phyloP scores from a whole-genome alignment of 2,888 invertebrate species.

The Thalpophila matura region DNA sequence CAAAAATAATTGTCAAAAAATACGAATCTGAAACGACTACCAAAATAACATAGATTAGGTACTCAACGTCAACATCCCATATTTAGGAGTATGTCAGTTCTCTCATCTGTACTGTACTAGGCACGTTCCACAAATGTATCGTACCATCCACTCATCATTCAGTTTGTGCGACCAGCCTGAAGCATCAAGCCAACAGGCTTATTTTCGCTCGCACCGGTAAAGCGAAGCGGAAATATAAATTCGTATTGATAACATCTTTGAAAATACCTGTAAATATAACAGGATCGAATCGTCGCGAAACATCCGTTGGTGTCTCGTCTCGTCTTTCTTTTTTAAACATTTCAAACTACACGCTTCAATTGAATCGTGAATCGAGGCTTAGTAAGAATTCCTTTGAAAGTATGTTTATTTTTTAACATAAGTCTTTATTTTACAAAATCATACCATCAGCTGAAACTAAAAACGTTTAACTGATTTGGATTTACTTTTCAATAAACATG shows the following conservation, averaged over 20 bases:
- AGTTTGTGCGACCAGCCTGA: slow-evolving; percentile 77
- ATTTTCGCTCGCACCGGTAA: slow-evolving; percentile 57
- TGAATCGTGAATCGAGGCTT: slow-evolving; percentile 26
- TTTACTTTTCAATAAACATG: slow-evolving; percentile 14
- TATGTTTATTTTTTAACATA: not conserved
- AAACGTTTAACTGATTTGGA: not conserved
- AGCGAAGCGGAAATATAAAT: slow-evolving; percentile 66
- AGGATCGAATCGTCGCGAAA: slow-evolving; percentile 41
- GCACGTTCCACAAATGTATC: slow-evolving; percentile 22
- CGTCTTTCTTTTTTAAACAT: slow-evolving; percentile 25
- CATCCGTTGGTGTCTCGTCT: slow-evolving; percentile 18
- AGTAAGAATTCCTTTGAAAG: not conserved
- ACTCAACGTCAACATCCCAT: not conserved
- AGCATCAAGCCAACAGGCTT: slow-evolving; percentile 60
- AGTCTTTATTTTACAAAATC: not conserved
- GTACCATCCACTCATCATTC: slow-evolving; percentile 66
- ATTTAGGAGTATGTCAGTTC: not conserved
- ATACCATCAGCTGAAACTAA: not conserved
- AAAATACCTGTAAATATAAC: slow-evolving; percentile 56
- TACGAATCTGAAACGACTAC: too few relatives aligned
- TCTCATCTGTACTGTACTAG: too few relatives aligned
- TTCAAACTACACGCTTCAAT: slow-evolving; percentile 39
- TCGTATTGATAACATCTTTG: slow-evolving; percentile 59
- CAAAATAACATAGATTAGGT: not conserved
- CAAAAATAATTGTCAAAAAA: too few relatives aligned